These are phyloP conservation scores for Lepisosteus osseus DNA, from an alignment of 2,113 vertebrate species.

Conservation along the genomic window DNA sequence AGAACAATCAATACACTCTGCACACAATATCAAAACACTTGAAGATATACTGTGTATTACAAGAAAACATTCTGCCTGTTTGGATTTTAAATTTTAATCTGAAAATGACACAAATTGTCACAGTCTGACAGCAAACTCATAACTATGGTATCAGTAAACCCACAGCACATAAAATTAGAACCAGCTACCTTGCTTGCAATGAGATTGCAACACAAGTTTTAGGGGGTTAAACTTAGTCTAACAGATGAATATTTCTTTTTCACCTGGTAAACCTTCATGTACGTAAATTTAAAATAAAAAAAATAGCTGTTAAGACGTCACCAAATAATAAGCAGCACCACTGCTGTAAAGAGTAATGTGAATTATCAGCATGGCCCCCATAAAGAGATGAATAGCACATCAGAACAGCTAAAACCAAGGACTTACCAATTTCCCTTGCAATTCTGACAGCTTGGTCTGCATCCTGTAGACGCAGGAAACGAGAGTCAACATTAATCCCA, in stretches of 20 bases:
- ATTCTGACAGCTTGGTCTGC: slow-evolving; percentile 94
- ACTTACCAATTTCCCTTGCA: slow-evolving; percentile 90
- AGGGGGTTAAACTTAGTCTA: no score
- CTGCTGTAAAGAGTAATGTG: background rate
- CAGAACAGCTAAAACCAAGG: slow-evolving; percentile 62
- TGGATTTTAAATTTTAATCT: no score
- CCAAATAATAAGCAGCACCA: background rate
- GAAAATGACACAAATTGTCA: no score
- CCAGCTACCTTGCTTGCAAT: no score
- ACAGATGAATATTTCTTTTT: no score
- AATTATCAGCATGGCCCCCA: background rate
- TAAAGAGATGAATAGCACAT: slow-evolving; percentile 58
- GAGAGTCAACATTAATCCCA: slow-evolving; percentile 75
- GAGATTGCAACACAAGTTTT: no score
- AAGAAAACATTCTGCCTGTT: no score
- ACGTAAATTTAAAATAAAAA: background rate
- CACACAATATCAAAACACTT: background rate
- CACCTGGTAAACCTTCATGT: no score
- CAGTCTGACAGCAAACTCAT: no score
- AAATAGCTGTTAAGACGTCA: background rate
- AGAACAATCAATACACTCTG: background rate
- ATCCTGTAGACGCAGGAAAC: slow-evolving; percentile 81
- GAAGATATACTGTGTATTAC: no score
- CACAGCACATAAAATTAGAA: no score
- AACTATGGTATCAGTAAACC: no score